phyloP scores from a whole-genome alignment of 2,888 invertebrate species.

The Amphipyra tragopoginis region DNA sequence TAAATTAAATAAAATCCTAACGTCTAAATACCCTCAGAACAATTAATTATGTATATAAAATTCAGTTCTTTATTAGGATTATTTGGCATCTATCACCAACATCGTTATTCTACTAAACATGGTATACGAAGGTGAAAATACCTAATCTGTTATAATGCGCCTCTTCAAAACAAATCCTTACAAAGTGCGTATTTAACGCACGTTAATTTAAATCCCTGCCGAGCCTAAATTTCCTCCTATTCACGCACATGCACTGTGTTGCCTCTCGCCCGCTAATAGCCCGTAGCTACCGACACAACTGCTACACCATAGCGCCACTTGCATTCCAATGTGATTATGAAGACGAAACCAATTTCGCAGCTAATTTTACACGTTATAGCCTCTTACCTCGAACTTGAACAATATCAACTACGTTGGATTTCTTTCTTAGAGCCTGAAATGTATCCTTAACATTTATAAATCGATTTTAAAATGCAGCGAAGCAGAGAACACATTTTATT shows the following conservation, averaged over 20 bases:
- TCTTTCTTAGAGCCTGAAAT: conserved; percentile 49
- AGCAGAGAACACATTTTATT: conserved; percentile 67
- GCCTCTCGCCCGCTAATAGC: conserved; percentile 42
- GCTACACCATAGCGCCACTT: conserved; percentile 67
- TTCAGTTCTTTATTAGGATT: conserved; percentile 90
- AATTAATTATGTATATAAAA: conserved; percentile 88
- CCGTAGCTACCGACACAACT: conserved; percentile 55
- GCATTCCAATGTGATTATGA: conserved; percentile 66
- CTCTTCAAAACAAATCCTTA: conserved; percentile 80
- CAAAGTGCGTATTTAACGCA: conserved; percentile 67
- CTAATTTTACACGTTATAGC: conserved; percentile 65
- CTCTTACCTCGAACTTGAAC: conserved; percentile 63
- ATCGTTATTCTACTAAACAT: conserved; percentile 86
- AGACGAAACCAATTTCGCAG: conserved; percentile 67
- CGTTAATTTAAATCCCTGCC: conserved; percentile 83
- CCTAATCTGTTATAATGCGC: conserved; percentile 84
- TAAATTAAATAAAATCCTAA: conserved; percentile 84
- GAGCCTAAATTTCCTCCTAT: conserved; percentile 85
- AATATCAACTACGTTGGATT: conserved; percentile 59
- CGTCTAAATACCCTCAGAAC: conserved; percentile 89
- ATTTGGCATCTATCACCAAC: conserved; percentile 90
- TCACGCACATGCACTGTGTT: conserved; percentile 72
- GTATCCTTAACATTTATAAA: conserved; percentile 59
- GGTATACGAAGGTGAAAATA: conserved; percentile 87
- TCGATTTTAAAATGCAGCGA: conserved; percentile 60